A percentile compares a stretch with the other conserved stretches of the same genome.
phyloP scores from a whole-genome alignment of 2,113 vertebrate genomes.

The Turnix velox region DNA sequence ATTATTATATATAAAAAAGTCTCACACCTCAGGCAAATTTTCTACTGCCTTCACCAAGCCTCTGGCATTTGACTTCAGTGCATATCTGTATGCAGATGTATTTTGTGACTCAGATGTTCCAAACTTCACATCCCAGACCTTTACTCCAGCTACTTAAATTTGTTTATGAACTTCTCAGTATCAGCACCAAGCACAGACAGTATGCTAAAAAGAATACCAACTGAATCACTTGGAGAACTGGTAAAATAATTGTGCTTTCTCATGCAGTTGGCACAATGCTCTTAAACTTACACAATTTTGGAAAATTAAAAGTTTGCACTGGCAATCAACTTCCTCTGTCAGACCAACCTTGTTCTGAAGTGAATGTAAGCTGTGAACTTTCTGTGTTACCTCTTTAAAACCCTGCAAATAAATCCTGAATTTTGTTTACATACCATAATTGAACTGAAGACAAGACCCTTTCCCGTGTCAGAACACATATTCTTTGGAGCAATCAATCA shows the following conservation, averaged over 20 bases:
- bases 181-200: background rate
- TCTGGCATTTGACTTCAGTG: background rate
- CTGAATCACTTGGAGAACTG: background rate
- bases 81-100: background rate
- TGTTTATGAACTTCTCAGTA: background rate
- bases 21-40: background rate
- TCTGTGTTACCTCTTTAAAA: background rate
- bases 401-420: background rate
- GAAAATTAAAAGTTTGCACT: background rate
- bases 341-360: background rate
- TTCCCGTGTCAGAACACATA: background rate
- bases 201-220: background rate
- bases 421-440: background rate
- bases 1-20: background rate
- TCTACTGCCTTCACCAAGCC: background rate
- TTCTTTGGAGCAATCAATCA: background rate
- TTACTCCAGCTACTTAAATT: background rate
- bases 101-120: background rate
- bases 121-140: background rate
- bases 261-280: background rate
- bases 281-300: background rate
- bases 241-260: background rate
- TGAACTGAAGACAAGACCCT: background rate
- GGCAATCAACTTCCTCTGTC: background rate
- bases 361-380: background rate